Evolutionary conservation across 2,797 vertebrate species (phyloP).

Genomic region (Acanthiza pusilla): DNA sequence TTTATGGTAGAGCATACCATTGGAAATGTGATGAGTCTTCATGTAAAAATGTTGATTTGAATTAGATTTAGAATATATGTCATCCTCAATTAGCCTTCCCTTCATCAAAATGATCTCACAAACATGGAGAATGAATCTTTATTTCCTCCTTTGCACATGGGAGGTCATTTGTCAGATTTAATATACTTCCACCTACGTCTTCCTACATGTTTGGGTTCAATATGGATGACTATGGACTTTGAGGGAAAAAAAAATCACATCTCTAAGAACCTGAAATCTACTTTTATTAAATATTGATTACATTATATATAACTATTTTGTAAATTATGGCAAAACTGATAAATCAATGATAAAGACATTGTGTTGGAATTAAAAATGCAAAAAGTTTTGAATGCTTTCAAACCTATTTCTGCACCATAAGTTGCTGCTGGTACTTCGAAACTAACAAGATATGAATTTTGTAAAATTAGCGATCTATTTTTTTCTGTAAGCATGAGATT

Average conservation of each 20-base stretch:
- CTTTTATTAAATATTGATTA: conserved; percentile 39
- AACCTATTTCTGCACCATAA: neutral
- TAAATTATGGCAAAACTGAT: conserved; percentile 5
- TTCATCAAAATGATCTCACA: conserved; percentile 82
- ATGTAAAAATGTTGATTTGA: conserved; percentile 82
- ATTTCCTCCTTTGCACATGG: conserved; percentile 82
- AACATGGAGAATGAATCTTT: conserved; percentile 81
- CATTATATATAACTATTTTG: neutral
- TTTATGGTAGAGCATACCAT: conserved; percentile 67
- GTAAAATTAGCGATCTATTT: neutral
- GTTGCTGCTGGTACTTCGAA: neutral
- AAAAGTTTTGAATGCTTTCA: neutral
- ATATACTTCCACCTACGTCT: conserved; percentile 79
- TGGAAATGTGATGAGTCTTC: conserved; percentile 81
- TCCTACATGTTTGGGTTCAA: conserved; percentile 74
- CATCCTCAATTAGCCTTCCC: conserved; percentile 78
- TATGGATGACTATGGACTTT: conserved; percentile 68
- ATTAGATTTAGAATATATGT: conserved; percentile 81
- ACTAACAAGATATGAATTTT: neutral
- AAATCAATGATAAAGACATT: neutral
- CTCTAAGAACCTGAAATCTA: conserved; percentile 42
- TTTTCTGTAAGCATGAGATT: neutral
- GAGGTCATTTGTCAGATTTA: conserved; percentile 83
- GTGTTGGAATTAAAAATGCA: neutral
- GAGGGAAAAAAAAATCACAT: conserved; percentile 4